phyloP scores from a whole-genome alignment of 2,797 vertebrate genomes.

The Propithecus deckenii region DNA sequence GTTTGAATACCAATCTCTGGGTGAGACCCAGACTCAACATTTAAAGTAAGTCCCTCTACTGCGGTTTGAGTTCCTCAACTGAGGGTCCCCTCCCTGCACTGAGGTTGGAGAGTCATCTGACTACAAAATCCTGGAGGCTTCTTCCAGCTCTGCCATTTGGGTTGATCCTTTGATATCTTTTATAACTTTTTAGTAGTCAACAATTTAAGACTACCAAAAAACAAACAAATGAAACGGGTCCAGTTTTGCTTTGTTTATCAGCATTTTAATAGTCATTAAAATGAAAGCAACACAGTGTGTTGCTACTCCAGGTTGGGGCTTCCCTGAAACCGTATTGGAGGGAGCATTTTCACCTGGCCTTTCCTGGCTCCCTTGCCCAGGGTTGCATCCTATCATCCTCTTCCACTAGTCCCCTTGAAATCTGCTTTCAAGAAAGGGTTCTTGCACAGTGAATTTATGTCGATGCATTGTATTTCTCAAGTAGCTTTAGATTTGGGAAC shows the following conservation, averaged over 20 bases:
- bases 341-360: neutral
- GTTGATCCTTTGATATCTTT: neutral
- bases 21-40: neutral
- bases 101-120: neutral
- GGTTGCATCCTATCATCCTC: neutral
- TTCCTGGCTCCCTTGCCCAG: neutral
- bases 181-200: neutral
- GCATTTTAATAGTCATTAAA: neutral
- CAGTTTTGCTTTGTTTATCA: neutral
- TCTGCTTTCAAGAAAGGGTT: neutral
- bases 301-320: neutral
- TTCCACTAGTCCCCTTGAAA: neutral
- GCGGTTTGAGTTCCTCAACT: neutral
- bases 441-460: neutral
- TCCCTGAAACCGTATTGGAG: neutral
- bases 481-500: neutral
- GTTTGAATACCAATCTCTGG: neutral
- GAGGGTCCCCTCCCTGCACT: neutral
- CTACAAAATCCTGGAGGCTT: neutral
- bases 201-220: neutral
- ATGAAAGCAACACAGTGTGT: neutral
- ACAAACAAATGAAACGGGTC: neutral
- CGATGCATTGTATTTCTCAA: neutral
- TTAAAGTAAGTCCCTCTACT: neutral
- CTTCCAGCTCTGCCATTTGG: neutral